These are phyloP conservation scores for Crocidura indochinensis DNA, from an alignment of 2,797 vertebrate species.

Conservation along the genomic window DNA sequence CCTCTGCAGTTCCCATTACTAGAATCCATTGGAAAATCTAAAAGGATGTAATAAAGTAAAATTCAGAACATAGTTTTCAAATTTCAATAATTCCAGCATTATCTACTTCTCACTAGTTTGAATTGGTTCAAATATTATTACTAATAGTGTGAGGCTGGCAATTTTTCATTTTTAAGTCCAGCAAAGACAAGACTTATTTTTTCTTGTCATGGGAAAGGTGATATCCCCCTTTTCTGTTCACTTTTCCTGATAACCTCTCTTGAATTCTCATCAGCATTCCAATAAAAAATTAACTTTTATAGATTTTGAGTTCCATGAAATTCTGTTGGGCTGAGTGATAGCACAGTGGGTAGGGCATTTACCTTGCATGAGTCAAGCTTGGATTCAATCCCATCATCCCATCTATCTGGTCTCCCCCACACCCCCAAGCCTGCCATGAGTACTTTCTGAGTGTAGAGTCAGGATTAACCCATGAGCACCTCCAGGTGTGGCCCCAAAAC, in stretches of 20 bases:
- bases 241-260: background rate
- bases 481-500: too few species aligned
- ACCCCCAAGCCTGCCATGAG: too few species aligned
- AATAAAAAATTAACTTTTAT: conserved; percentile 37
- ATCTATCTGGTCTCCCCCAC: too few species aligned
- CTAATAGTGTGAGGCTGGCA: background rate
- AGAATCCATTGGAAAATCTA: conserved; percentile 96
- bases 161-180: background rate
- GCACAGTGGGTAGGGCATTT: too few species aligned
- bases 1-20: conserved; percentile 95
- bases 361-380: too few species aligned
- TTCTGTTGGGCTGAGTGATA: too few species aligned
- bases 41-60: conserved; percentile 89
- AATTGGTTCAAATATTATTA: background rate
- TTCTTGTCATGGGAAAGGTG: background rate
- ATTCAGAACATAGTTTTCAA: conserved; percentile 79
- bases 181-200: background rate
- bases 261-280: background rate
- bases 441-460: too few species aligned
- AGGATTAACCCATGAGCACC: too few species aligned
- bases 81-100: conserved; percentile 57
- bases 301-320: conserved; percentile 21
- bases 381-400: too few species aligned
- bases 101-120: background rate
- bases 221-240: background rate